Conservation (phyloP, 1,140 invertebrate species). For the Aricia agestis region DNA sequence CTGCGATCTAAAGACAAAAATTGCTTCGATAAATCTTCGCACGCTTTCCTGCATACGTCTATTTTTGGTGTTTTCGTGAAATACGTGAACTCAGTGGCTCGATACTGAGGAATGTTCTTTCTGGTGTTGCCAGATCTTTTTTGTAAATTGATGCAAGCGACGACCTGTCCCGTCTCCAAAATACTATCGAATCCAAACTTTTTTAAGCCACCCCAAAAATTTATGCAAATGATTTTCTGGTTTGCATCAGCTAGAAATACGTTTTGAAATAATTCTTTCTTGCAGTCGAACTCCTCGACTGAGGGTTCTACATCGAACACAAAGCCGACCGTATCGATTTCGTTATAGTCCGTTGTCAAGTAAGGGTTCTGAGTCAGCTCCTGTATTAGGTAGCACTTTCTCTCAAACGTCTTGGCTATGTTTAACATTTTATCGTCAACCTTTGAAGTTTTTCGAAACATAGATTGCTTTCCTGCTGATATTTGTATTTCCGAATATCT, state of each 20-base stretch:
- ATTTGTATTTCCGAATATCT: slow-evolving; percentile 72
- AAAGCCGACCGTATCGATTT: slow-evolving; percentile 59
- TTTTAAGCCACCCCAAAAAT: slow-evolving; percentile 79
- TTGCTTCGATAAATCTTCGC: slow-evolving; percentile 38
- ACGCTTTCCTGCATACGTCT: slow-evolving; percentile 35
- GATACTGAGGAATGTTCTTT: slow-evolving; percentile 54
- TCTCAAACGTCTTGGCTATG: slow-evolving; percentile 32
- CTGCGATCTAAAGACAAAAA: slow-evolving; percentile 41
- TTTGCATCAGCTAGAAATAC: slow-evolving; percentile 71
- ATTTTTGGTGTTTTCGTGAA: slow-evolving; percentile 63
- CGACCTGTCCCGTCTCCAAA: slow-evolving; percentile 75
- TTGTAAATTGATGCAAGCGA: slow-evolving; percentile 81
- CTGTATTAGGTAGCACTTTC: slow-evolving; percentile 48
- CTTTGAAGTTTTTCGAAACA: slow-evolving; percentile 44
- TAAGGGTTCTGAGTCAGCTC: slow-evolving; percentile 42
- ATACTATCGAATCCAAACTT: slow-evolving; percentile 79
- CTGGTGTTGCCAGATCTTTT: slow-evolving; percentile 56
- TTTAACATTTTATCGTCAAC: slow-evolving; percentile 34
- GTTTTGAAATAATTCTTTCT: slow-evolving; percentile 59
- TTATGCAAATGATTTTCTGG: slow-evolving; percentile 76
- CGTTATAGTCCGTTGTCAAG: slow-evolving; percentile 50
- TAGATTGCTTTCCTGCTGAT: slow-evolving; percentile 53
- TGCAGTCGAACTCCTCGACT: slow-evolving; percentile 39
- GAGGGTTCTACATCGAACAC: slow-evolving; percentile 56
- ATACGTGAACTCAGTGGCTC: slow-evolving; percentile 55